Percentiles rank a stretch among this genome's conserved stretches.
phyloP scores from a whole-genome alignment of 2,888 invertebrate genomes.

The Carterocephalus palaemon region DNA sequence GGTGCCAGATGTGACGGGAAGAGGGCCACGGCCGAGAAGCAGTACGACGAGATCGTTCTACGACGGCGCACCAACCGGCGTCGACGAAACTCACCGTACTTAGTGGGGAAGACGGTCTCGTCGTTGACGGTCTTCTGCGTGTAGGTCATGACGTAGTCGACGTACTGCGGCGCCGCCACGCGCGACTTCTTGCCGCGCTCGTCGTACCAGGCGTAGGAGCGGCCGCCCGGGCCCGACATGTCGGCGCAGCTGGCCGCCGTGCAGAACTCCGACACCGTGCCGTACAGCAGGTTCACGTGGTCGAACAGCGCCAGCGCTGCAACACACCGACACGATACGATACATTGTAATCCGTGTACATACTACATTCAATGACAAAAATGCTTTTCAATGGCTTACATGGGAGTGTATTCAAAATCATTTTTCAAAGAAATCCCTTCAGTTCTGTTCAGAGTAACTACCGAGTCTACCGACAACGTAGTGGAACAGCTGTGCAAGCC shows the following conservation, averaged over 20 bases:
- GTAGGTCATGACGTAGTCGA: conserved; percentile 99
- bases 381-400: too few species aligned
- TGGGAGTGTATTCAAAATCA: too few species aligned
- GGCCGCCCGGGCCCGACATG: conserved; percentile 97
- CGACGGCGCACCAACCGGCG: background rate
- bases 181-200: conserved; percentile 99
- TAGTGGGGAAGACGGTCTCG: conserved; percentile 98
- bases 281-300: conserved; percentile 99
- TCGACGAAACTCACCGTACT: conserved; percentile 87
- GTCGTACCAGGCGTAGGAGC: conserved; percentile 98
- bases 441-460: too few species aligned
- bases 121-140: conserved; percentile 98
- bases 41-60: background rate
- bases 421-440: too few species aligned
- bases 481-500: too few species aligned
- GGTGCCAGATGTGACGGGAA: too few species aligned
- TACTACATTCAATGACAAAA: too few species aligned
- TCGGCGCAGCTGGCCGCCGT: conserved; percentile 96
- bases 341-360: background rate
- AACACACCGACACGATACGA: conserved; percentile 42
- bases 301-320: conserved; percentile 98
- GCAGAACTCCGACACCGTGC: conserved; percentile 99
- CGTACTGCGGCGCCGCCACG: conserved; percentile 98
- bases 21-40: too few species aligned
- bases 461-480: too few species aligned